Evolutionary conservation across 2,797 vertebrate species (phyloP), one percentile per base, ranked within the genome.

Genomic region (Eospalax fontanierii): DNA sequence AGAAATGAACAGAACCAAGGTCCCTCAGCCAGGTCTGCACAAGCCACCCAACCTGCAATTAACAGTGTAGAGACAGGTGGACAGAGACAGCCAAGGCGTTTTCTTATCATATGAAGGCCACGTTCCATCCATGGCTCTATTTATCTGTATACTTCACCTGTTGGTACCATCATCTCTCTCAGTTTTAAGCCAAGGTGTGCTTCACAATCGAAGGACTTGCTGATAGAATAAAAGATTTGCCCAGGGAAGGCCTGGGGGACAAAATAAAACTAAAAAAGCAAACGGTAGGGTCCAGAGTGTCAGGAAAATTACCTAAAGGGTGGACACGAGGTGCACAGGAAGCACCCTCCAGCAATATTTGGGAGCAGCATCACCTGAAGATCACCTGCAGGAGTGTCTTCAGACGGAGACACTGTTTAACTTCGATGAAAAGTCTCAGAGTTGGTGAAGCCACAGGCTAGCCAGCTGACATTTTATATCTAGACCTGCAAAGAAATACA

Each of bases 111-210:
- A 10, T 16, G 65, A 87, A 78, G 38, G 3, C 24, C 90, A 74
- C n/a, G n/a, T 84, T 93, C 78, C 14, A 92, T 61, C 70, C 2
- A 87, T 80, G 57, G n/a, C 38, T 95, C 46, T 30, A 79, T 87
- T 93, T 70, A 89, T 81, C 87, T 59, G 74, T 78, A 54, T 84
- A 78, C 33, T 85, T 66, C 87, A 78, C 66, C 63, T 74, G 65
- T 71, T 40, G 87, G 73, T n/a, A 84, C 75, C 65, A 35, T 68
- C 90, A 57, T 93, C 46, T 61, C 81, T 96, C 61, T 94, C 83
- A 76, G 86, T 92, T 95, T 95, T 57, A 93, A 94, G 71, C 40
- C 35, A 75, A 38, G 26, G 33, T 28, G 79, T 1, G 84, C 16
- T 68, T 65, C 46, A 90, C 28, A 50, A 66, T 28, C 50, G 93